A percentile compares a stretch with the other conserved stretches of the same genome.
phyloP scores from a whole-genome alignment of 2,113 vertebrate genomes.

The Sinocyclocheilus anophthalmus region DNA sequence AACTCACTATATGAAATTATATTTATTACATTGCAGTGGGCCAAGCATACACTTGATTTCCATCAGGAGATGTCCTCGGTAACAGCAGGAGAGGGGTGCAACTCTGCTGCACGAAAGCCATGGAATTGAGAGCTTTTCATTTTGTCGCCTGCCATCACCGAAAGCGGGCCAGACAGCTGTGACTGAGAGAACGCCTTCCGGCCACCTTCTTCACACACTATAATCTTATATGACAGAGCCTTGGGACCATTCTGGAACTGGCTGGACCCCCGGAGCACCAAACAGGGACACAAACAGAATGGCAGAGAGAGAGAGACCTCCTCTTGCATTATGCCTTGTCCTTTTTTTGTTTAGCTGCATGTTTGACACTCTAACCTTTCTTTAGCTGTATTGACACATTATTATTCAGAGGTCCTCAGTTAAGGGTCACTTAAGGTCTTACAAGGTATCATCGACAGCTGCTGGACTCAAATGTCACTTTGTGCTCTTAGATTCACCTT shows the following conservation, averaged over 20 bases:
- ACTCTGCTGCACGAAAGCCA: neutral
- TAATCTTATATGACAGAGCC: constrained; percentile 47
- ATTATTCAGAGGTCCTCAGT: constrained; percentile 26
- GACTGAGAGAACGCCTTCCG: constrained; percentile 27
- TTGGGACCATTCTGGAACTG: constrained; percentile 31
- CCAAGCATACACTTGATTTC: constrained; percentile 18
- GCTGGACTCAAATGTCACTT: constrained; percentile 10
- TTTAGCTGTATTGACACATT: constrained; percentile 15
- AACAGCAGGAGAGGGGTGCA: constrained; percentile 2
- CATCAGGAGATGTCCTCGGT: neutral
- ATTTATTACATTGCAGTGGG: constrained; percentile 28
- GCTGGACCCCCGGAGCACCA: neutral
- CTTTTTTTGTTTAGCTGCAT: neutral
- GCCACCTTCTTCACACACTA: constrained; percentile 37
- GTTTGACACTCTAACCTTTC: constrained; percentile 11
- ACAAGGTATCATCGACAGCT: constrained; percentile 7
- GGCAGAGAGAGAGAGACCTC: neutral
- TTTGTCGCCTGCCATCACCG: constrained; percentile 26
- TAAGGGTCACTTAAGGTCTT: constrained; percentile 16
- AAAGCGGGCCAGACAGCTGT: constrained; percentile 37
- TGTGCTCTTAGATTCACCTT: constrained; percentile 20
- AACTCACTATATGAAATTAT: constrained; percentile 27
- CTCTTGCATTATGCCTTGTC: neutral
- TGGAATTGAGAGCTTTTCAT: constrained; percentile 35
- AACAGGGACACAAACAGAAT: constrained; percentile 9